These are phyloP conservation scores for Microcebus ravelobensis DNA, from an alignment of 2,113 vertebrate species.

Conservation along the genomic window DNA sequence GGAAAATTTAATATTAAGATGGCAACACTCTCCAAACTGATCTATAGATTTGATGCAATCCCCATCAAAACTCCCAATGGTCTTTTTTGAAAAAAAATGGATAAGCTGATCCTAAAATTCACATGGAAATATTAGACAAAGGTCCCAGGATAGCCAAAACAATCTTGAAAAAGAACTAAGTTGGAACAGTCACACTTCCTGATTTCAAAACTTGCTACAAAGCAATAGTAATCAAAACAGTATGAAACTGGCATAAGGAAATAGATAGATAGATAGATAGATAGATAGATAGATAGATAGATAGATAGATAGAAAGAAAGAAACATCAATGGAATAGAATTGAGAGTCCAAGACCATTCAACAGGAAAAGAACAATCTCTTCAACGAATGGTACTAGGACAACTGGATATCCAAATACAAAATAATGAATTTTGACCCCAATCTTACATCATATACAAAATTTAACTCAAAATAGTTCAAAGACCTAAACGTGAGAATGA, in stretches of 20 bases:
- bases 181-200: background rate
- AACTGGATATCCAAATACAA: background rate
- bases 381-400: background rate
- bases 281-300: background rate
- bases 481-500: background rate
- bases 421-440: background rate
- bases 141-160: background rate
- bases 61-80: background rate
- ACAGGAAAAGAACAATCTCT: background rate
- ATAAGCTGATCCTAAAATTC: background rate
- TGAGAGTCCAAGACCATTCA: background rate
- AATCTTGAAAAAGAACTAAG: background rate
- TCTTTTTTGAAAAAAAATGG: background rate
- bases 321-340: background rate
- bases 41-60: background rate
- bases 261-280: background rate
- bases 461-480: background rate
- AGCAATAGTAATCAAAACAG: background rate
- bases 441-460: background rate
- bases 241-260: background rate
- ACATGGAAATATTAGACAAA: background rate
- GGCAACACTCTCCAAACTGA: background rate
- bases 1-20: background rate
- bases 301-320: background rate
- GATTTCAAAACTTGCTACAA: constrained; percentile 1